Evolutionary conservation across 2,113 vertebrate genomes (phyloP), one percentile per base, ranked within the genome.

Genomic region (Ophiodon elongatus): DNA sequence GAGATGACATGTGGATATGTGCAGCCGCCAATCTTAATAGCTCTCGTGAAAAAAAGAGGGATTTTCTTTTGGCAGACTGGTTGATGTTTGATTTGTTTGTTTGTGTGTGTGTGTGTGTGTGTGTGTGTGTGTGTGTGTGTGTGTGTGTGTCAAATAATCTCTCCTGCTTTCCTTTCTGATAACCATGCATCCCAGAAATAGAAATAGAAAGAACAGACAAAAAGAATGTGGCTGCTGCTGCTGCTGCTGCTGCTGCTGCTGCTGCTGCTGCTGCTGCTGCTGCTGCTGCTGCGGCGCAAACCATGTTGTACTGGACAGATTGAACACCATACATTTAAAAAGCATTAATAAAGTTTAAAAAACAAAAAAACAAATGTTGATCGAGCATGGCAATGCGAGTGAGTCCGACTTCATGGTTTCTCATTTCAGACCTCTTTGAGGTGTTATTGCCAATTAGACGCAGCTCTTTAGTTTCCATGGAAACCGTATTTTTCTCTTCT

Each of bases 381-480:
- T 19, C 73, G 35, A 73, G 31, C 50, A 39, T 39, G 62, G 33
- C 35, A 59, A 23, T 11, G 27, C 10, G 0, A 19, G 11, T 39
- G 5, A 43, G 66, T 25, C 25, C 25, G 6, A 31, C 37, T 81
- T 66, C 45, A 83, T 63, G 41, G 15, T 87, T 73, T 70, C 71
- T 81, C 80, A 85, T 86, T 92, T 84, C 77, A 86, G 74, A 77
- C 65, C 72, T 88, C 65, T 86, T 79, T 89, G 73, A 90, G 76
- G 54, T 81, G 82, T 84, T 92, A 82, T 82, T 88, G 64, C 86
- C 85, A 90, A 93, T 91, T 86, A 88, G 85, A 91, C 76, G 77
- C 80, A 93, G 89, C 76, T 83, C 82, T 88, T 91, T 92, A 91
- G 94, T 95, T 94, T 93, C 94, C 93, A 94, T 94, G 90, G 94